Base-by-base conservation (phyloP, 2,797 vertebrate genomes). In the Semaprochilodus insignis region DNA sequence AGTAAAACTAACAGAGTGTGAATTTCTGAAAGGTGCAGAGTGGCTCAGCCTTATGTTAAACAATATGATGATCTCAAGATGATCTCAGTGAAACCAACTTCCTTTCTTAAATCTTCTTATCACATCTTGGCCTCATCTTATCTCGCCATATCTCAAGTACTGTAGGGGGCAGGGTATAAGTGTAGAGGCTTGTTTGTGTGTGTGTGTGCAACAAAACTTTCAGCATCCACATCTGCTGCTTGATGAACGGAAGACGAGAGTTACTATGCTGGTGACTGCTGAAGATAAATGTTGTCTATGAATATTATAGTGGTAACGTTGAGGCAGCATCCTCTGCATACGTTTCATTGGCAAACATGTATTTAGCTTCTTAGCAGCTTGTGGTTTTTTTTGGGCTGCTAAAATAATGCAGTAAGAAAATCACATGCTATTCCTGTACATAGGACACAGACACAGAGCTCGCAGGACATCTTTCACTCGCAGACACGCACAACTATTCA, bases 331-430 rank as follows among this genome's bases (percentile, higher is more conserved):
- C n/a, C 31, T 62, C 48, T 80, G 13, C 17, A 34, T 72, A 6
- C 17, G 10, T 73, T n/a, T 52, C n/a, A 52, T 54, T 23, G 72
- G 44, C 57, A n/a, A 4, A 7, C 16, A 14, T 17, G 16, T 59
- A 16, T 57, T 74, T 27, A 63, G 54, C 10, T 60, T 27, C 34
- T 80, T 73, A 13, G 44, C 57, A 72, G 6, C 40, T 63, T 63
- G 78, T 80, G 78, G 69, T 25, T 73, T 80, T 73, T 80, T 57
- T 52, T 2, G 8, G 40, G 40, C 44, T 48, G 8, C 44, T 48
- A 13, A 48, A 48, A 13, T 48, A 48, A 48, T 48, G 40, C 40
- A 40, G 5, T 8, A 40, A 36, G 36, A 36, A 5, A 48, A 48
- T 48, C 1, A 48, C 44, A 48, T 13, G 44, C 44, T 48, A 48